Percentiles rank a stretch among this genome's conserved stretches.
These are phyloP conservation scores for Drosophila pandora DNA, from an alignment of 1,140 invertebrate species.

Conservation along the genomic window DNA sequence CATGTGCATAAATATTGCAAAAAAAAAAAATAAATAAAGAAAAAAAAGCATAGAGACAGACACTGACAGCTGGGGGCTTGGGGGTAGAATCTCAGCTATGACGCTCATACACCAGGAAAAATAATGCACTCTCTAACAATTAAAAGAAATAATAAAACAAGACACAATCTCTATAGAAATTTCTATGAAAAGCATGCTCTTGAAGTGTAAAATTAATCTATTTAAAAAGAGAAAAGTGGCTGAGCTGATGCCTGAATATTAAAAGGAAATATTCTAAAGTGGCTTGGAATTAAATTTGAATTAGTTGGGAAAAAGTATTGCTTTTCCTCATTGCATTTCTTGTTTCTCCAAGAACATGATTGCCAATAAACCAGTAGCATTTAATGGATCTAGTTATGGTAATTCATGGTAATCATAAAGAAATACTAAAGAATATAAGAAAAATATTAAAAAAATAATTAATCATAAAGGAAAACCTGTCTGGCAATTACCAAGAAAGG, in stretches of 20 bases:
- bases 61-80: conserved; percentile 1
- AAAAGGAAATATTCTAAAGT: conserved; percentile 54
- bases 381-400: conserved; percentile 40
- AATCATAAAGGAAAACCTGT: conserved; percentile 17
- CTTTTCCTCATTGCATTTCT: neutral
- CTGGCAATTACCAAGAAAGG: conserved; percentile 24
- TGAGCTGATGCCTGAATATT: conserved; percentile 3
- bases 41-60: conserved; percentile 22
- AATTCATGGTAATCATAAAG: conserved; percentile 16
- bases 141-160: no score
- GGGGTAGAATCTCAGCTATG: conserved; percentile 19
- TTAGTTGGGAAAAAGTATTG: conserved; percentile 31
- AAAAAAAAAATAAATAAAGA: conserved; percentile 34
- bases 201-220: neutral
- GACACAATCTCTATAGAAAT: no score
- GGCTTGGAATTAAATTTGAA: conserved; percentile 53
- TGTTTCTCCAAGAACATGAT: conserved; percentile 4
- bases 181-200: no score
- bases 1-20: conserved; percentile 69
- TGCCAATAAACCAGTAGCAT: conserved; percentile 6
- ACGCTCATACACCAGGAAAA: conserved; percentile 11
- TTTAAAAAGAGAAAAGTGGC: neutral
- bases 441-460: conserved; percentile 3
- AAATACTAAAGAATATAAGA: conserved; percentile 5
- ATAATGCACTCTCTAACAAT: neutral